Conservation (phyloP, 2,888 invertebrate species). For the Polylopha cassiicola region DNA sequence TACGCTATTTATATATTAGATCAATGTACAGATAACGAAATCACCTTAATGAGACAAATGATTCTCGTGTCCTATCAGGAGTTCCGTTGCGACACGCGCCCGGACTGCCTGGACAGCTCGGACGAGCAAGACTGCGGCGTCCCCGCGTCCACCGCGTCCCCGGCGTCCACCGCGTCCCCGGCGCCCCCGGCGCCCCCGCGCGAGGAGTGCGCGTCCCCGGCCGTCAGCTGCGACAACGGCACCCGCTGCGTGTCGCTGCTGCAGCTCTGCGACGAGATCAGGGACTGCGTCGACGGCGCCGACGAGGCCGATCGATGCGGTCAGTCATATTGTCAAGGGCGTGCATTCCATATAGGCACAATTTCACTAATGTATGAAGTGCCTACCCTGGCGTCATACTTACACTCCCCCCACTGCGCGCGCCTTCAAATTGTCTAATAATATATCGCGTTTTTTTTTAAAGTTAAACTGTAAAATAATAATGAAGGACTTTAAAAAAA, state of each 20-base stretch:
- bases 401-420: too few species aligned
- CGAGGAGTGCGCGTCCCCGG: constrained; percentile 68
- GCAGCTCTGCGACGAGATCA: constrained; percentile 83
- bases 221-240: constrained; percentile 81
- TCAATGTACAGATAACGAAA: too few species aligned
- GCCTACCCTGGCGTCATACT: too few species aligned
- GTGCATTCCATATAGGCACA: too few species aligned
- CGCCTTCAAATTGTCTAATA: too few species aligned
- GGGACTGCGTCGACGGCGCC: constrained; percentile 84
- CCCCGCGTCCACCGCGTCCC: constrained; percentile 21
- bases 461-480: too few species aligned
- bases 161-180: constrained; percentile 23
- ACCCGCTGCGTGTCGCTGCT: constrained; percentile 84
- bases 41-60: neutral
- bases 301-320: constrained; percentile 88
- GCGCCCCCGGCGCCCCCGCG: constrained; percentile 21
- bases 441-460: too few species aligned
- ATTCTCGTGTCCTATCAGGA: constrained; percentile 42
- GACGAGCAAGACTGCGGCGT: constrained; percentile 81
- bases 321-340: too few species aligned
- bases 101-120: constrained; percentile 85
- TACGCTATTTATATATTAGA: too few species aligned
- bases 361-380: too few species aligned
- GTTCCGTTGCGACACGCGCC: constrained; percentile 80
- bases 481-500: too few species aligned